phyloP scores from a whole-genome alignment of 2,797 vertebrate species.

The Peromyscus aztecus region DNA sequence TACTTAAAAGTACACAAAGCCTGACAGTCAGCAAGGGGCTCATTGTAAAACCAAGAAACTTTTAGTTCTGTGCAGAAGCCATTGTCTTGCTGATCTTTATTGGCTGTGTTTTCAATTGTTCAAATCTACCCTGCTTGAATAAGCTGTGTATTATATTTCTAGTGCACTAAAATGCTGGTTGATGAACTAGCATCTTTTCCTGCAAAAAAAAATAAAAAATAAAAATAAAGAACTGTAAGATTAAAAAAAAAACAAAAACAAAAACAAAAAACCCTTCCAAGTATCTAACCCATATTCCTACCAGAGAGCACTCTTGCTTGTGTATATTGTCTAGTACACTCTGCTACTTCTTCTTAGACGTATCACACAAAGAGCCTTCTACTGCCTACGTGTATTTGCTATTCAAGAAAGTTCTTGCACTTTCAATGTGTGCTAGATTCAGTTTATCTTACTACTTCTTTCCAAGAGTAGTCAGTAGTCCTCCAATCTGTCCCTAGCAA shows the following conservation, averaged over 20 bases:
- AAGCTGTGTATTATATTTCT: neutral
- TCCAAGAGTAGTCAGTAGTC: neutral
- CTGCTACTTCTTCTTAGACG: neutral
- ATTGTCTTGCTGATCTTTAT: neutral
- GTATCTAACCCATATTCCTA: neutral
- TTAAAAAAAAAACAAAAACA: neutral
- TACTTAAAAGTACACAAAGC: neutral
- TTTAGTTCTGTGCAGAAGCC: neutral
- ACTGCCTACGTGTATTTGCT: neutral
- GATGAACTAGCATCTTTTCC: neutral
- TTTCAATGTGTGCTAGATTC: neutral
- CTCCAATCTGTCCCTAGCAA: neutral
- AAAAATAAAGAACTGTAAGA: neutral
- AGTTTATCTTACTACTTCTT: neutral
- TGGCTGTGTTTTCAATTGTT: constrained; percentile 36
- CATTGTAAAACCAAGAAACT: neutral
- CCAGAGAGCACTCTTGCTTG: neutral
- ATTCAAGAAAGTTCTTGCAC: neutral
- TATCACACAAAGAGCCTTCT: neutral
- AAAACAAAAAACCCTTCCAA: neutral
- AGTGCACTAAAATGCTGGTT: neutral
- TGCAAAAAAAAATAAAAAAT: too few species aligned
- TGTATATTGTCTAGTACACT: neutral
- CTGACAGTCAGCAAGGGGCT: neutral
- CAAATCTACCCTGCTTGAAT: neutral